phyloP scores from a whole-genome alignment of 2,113 vertebrate genomes.

The Pelobates fuscus region DNA sequence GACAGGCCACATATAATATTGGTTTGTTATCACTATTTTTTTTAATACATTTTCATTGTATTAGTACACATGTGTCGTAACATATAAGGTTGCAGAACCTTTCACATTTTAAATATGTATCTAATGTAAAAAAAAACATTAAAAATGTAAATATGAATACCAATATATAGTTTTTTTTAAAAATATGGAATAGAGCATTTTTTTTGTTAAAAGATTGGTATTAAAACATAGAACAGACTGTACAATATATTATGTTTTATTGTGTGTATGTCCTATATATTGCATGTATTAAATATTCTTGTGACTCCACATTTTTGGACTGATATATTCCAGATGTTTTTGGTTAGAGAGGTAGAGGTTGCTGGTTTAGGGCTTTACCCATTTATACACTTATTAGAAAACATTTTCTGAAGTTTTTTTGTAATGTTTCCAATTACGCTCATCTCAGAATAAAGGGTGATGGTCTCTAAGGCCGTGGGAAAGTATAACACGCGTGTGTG shows the following conservation, averaged over 20 bases:
- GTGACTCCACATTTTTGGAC: background rate
- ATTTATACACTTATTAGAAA: slow-evolving; percentile 41
- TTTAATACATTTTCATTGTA: no score
- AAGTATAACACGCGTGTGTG: slow-evolving; percentile 38
- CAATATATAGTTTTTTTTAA: no score
- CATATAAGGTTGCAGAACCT: no score
- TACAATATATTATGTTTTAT: background rate
- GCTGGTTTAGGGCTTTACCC: slow-evolving; percentile 28
- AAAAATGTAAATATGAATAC: no score
- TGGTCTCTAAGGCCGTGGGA: slow-evolving; percentile 26
- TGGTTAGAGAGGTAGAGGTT: slow-evolving; percentile 25
- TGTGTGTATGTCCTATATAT: background rate
- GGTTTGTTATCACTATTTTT: no score
- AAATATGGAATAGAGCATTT: no score
- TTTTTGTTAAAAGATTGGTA: no score
- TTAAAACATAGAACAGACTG: background rate
- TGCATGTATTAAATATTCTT: background rate
- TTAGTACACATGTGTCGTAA: no score
- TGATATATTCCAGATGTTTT: slow-evolving; percentile 16
- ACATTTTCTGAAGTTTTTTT: slow-evolving; percentile 23
- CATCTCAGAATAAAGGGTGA: slow-evolving; percentile 20
- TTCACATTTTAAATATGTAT: no score
- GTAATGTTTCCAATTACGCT: slow-evolving; percentile 40
- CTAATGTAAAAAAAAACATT: no score
- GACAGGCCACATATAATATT: no score